Conservation (phyloP, 2,113 vertebrate genomes). For the Rhineura floridana region DNA sequence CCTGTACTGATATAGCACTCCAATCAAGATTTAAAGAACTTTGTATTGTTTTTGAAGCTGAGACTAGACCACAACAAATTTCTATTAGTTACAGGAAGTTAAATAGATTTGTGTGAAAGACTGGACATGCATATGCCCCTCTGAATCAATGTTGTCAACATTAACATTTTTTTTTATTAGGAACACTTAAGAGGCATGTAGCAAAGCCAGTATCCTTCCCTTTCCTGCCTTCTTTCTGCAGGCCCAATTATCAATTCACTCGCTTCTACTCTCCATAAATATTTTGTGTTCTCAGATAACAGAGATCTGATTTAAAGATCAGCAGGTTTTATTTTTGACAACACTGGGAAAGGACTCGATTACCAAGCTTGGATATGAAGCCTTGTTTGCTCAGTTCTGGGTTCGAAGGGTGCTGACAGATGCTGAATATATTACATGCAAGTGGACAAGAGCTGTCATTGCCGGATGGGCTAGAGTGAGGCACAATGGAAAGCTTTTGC, state of each 20-base stretch:
- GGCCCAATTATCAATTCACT: constrained; percentile 10
- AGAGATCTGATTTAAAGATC: constrained; percentile 59
- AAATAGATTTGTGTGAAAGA: not conserved
- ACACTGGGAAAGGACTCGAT: constrained; percentile 53
- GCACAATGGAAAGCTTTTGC: constrained; percentile 26
- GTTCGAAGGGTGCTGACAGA: constrained; percentile 53
- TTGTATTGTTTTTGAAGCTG: not conserved
- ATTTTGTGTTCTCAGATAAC: constrained; percentile 65
- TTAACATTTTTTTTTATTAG: not conserved
- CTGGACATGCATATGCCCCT: not conserved
- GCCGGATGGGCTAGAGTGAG: constrained; percentile 21
- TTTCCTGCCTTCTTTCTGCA: not conserved
- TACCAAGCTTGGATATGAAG: constrained; percentile 60
- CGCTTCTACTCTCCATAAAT: constrained; percentile 32
- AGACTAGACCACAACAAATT: not conserved
- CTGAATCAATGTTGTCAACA: not conserved
- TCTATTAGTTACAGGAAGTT: no score
- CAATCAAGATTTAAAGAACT: not conserved
- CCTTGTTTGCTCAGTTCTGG: constrained; percentile 37
- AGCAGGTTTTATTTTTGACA: constrained; percentile 77
- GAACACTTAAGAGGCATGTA: not conserved
- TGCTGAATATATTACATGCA: constrained; percentile 58
- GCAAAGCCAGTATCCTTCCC: not conserved
- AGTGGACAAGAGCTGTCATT: constrained; percentile 45
- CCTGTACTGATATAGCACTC: not conserved